phyloP scores from a whole-genome alignment of 1,140 invertebrate genomes.

The Bombus fervidus region DNA sequence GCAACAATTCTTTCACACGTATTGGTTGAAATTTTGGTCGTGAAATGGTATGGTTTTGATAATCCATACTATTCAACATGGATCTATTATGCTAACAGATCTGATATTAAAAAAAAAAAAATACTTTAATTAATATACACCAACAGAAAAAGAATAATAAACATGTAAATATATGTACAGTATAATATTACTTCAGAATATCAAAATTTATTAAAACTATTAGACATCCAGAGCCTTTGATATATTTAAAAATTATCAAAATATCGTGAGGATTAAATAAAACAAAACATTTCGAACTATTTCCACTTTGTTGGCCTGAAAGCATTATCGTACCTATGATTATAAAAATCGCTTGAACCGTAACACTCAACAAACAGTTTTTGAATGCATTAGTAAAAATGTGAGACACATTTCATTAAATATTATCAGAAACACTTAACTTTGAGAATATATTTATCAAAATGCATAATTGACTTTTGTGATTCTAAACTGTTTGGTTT shows the following conservation, averaged over 20 bases:
- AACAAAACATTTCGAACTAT: constrained; percentile 6
- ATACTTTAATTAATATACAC: background rate
- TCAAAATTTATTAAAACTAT: background rate
- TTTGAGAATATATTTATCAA: background rate
- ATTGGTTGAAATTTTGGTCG: constrained; percentile 71
- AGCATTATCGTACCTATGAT: constrained; percentile 2
- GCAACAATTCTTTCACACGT: constrained; percentile 67
- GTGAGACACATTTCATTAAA: background rate
- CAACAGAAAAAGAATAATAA: background rate
- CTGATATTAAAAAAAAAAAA: constrained; percentile 52
- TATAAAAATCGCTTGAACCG: background rate
- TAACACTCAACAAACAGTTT: background rate
- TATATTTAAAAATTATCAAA: constrained; percentile 20
- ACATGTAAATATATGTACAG: background rate
- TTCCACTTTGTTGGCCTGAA: constrained; percentile 1
- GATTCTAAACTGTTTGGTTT: constrained; percentile 31
- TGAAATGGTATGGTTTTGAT: constrained; percentile 41
- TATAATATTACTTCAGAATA: background rate
- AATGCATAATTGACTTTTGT: constrained; percentile 13
- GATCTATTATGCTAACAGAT: constrained; percentile 57
- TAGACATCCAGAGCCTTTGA: background rate
- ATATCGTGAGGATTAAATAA: background rate
- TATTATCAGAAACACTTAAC: background rate
- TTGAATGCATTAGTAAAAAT: background rate
- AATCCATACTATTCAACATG: constrained; percentile 51